A percentile compares a stretch with the other conserved stretches of the same genome.
Evolutionary conservation across 2,797 vertebrate genomes (phyloP).

Genomic region (Sebastes hubbsi): DNA sequence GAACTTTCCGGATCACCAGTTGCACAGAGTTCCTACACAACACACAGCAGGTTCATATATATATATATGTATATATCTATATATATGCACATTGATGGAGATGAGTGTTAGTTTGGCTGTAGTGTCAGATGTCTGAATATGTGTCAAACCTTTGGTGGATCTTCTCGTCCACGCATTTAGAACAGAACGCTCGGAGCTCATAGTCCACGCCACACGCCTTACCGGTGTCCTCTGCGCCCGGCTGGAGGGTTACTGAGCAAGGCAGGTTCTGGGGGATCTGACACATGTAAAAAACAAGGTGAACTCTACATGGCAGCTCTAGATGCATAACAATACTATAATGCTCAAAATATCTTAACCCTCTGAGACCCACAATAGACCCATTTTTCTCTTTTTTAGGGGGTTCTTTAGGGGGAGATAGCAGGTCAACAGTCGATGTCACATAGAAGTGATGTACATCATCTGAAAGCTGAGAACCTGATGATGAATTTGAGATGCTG

Average conservation of each 20-base stretch:
- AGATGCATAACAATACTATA: background rate
- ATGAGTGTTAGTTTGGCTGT: background rate
- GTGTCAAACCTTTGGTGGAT: slow-evolving; percentile 74
- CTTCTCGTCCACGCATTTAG: slow-evolving; percentile 83
- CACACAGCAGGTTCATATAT: background rate
- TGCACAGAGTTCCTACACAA: slow-evolving; percentile 88
- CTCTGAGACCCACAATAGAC: too few species aligned
- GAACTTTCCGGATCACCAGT: slow-evolving; percentile 92
- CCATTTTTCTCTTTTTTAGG: too few species aligned
- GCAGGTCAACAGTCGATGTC: too few species aligned
- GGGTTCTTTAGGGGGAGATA: too few species aligned
- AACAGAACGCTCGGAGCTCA: slow-evolving; percentile 75
- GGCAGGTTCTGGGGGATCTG: slow-evolving; percentile 90
- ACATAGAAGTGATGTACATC: too few species aligned
- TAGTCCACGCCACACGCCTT: slow-evolving; percentile 87
- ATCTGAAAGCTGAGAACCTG: too few species aligned
- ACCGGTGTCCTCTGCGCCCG: slow-evolving; percentile 88
- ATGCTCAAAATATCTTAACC: background rate
- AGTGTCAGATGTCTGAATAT: background rate
- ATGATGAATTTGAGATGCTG: too few species aligned
- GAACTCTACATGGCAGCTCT: background rate
- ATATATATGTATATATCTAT: too few species aligned
- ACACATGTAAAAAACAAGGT: background rate
- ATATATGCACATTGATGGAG: too few species aligned
- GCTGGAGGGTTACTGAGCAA: slow-evolving; percentile 89